phyloP scores from a whole-genome alignment of 2,113 vertebrate genomes.

The Rhea pennata region DNA sequence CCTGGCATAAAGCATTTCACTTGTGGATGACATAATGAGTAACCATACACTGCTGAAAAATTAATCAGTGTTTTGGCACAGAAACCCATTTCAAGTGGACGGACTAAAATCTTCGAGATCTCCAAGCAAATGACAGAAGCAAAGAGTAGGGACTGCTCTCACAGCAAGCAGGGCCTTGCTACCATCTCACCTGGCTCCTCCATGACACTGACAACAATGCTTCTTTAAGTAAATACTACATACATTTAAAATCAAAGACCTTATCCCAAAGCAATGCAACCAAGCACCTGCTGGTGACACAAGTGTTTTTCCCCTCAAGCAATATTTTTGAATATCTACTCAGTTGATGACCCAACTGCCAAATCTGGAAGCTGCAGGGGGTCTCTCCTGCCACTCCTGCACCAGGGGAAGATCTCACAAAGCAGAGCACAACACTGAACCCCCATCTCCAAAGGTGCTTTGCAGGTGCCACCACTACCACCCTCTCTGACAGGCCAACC shows the following conservation, averaged over 20 bases:
- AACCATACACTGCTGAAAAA: neutral
- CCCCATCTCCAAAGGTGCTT: rapidly evolving
- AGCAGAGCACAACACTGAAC: rapidly evolving
- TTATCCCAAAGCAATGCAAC: neutral
- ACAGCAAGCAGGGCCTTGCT: neutral
- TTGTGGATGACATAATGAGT: neutral
- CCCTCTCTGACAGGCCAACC: neutral
- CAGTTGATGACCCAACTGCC: rapidly evolving
- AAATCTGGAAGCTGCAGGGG: rapidly evolving
- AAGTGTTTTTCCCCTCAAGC: neutral
- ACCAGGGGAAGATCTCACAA: neutral
- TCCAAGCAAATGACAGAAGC: neutral
- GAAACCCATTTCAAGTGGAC: neutral
- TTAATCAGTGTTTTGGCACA: neutral
- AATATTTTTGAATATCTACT: neutral
- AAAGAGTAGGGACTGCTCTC: neutral
- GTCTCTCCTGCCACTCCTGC: rapidly evolving
- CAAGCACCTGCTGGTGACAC: neutral
- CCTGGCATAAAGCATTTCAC: neutral
- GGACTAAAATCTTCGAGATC: neutral
- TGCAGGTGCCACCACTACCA: neutral
- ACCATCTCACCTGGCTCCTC: neutral
- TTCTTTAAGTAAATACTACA: neutral
- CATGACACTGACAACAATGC: neutral
- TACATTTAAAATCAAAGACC: neutral